phyloP scores from a whole-genome alignment of 1,140 invertebrate species.

The Acromyrmex echinatior region DNA sequence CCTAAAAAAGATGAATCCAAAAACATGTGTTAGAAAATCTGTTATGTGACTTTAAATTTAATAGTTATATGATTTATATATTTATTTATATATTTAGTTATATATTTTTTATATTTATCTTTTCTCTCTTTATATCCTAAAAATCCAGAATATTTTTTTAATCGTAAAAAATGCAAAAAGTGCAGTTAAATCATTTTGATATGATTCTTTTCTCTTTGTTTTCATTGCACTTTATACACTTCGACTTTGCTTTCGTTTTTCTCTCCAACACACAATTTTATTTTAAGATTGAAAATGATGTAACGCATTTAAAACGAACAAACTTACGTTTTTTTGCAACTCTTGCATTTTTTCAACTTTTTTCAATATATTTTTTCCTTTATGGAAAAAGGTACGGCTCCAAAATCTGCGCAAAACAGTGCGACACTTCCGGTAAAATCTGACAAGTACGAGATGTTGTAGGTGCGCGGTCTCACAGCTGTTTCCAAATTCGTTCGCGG shows the following conservation, averaged over 20 bases:
- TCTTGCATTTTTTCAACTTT: neutral
- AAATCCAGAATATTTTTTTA: neutral
- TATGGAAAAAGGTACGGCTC: no score
- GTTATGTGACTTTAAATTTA: neutral
- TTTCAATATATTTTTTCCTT: neutral
- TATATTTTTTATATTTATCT: neutral
- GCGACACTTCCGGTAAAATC: conserved; percentile 38
- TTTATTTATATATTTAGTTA: neutral
- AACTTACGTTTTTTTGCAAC: neutral
- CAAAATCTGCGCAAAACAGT: neutral
- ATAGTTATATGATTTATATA: neutral
- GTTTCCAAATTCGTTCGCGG: conserved; percentile 35
- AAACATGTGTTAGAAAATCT: no score
- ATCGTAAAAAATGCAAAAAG: neutral
- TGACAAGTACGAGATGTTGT: conserved; percentile 62
- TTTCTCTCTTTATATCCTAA: neutral
- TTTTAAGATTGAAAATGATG: neutral
- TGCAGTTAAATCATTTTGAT: neutral
- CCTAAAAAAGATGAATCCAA: neutral
- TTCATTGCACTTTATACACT: conserved; percentile 1
- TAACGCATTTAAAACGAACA: neutral
- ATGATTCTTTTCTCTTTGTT: conserved; percentile 6
- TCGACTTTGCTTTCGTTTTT: neutral
- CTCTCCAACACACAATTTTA: neutral
- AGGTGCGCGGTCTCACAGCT: conserved; percentile 51